Conservation (phyloP, 2,797 vertebrate species). For the Sebastes steindachneri region DNA sequence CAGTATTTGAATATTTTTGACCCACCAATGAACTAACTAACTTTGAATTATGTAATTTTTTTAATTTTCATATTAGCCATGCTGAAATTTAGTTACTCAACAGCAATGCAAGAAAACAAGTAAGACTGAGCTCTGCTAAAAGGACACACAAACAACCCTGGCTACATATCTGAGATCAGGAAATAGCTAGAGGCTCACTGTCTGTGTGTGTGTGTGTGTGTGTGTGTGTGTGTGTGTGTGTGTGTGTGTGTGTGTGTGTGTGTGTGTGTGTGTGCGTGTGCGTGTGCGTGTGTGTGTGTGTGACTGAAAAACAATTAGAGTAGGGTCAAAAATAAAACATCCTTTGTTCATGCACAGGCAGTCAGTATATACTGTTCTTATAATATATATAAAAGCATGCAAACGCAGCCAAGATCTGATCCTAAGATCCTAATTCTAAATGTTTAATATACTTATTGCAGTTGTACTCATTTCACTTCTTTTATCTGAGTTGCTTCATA, state of each 20-base stretch:
- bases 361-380: not conserved
- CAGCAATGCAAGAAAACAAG: not conserved
- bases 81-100: not conserved
- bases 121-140: not conserved
- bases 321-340: not conserved
- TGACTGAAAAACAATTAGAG: no score
- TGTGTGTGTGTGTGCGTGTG: not conserved
- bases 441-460: not conserved
- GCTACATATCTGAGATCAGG: not conserved
- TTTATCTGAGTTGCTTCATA: not conserved
- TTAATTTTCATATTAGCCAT: no score
- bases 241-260: not conserved
- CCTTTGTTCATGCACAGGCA: not conserved
- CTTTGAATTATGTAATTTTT: no score
- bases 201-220: not conserved
- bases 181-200: not conserved
- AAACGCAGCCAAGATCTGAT: not conserved
- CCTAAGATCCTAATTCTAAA: not conserved
- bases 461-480: no score
- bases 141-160: not conserved
- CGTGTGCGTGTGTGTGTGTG: not conserved
- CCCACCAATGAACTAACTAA: not conserved
- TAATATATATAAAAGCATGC: not conserved
- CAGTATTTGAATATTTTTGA: not conserved
- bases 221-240: not conserved